Conservation (phyloP, 64 coral and sea anemone species). For the Acropora yongei region DNA sequence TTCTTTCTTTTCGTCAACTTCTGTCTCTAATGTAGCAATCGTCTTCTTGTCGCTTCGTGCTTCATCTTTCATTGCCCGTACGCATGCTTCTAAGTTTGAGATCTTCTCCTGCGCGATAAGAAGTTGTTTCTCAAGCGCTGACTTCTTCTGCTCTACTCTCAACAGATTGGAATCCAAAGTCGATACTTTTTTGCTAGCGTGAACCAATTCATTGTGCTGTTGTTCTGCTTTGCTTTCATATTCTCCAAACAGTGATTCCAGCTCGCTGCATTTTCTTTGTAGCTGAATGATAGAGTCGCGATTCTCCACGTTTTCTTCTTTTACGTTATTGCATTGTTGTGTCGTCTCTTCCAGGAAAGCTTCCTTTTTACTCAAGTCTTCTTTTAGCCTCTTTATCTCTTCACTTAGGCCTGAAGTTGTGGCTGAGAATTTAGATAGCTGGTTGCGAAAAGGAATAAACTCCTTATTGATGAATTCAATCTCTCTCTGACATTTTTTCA, state of each 20-base stretch:
- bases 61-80: conserved; percentile 81
- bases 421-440: conserved; percentile 64
- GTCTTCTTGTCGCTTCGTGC: conserved; percentile 75
- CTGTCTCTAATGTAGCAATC: conserved; percentile 79
- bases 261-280: conserved; percentile 59
- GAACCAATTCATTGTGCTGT: conserved; percentile 59
- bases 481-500: conserved; percentile 75
- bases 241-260: conserved; percentile 72
- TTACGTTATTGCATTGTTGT: conserved; percentile 42
- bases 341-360: conserved; percentile 55
- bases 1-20: conserved; percentile 74
- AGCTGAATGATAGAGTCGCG: conserved; percentile 65
- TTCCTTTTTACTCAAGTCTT: conserved; percentile 69
- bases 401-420: conserved; percentile 67
- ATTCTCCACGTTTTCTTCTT: conserved; percentile 67
- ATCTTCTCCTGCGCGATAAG: conserved; percentile 78
- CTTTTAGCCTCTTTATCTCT: conserved; percentile 69
- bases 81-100: conserved; percentile 49
- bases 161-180: conserved; percentile 66
- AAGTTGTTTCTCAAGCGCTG: conserved; percentile 72
- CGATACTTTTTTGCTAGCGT: conserved; percentile 77
- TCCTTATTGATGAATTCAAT: conserved; percentile 87
- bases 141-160: conserved; percentile 80
- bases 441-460: conserved; percentile 75
- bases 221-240: conserved; percentile 80